Conservation (phyloP, 2,797 vertebrate genomes). For the Pipistrellus pipistrellus region DNA sequence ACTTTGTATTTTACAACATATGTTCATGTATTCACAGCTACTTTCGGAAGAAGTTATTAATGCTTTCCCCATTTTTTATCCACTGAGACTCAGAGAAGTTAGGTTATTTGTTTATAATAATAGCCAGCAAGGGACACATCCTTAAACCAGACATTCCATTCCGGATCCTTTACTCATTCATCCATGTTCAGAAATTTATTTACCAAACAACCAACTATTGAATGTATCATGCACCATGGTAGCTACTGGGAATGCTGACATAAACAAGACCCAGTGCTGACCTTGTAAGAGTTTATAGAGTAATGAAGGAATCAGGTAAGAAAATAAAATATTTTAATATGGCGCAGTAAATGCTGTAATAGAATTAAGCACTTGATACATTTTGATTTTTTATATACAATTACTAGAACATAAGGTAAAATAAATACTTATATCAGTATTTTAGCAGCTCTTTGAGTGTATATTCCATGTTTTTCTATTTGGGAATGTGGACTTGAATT, state of each 20-base stretch:
- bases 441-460: neutral
- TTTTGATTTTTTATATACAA: conserved; percentile 28
- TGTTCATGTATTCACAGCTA: neutral
- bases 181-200: neutral
- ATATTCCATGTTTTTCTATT: neutral
- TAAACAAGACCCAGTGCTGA: neutral
- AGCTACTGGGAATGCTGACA: conserved; percentile 43
- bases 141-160: neutral
- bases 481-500: conserved; percentile 34
- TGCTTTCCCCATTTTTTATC: conserved; percentile 52
- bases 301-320: neutral
- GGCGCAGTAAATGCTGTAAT: conserved; percentile 21
- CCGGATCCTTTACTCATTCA: conserved; percentile 40
- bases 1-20: conserved; percentile 29
- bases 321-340: conserved; percentile 63
- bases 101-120: conserved; percentile 51
- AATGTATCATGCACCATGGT: neutral
- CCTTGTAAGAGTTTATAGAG: neutral
- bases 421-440: conserved; percentile 32
- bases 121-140: neutral
- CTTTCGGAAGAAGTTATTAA: conserved; percentile 31
- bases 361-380: conserved; percentile 26
- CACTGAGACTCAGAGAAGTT: conserved; percentile 22
- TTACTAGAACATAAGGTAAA: conserved; percentile 57
- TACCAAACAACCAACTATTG: neutral